Evolutionary conservation across 2,888 invertebrate genomes (phyloP).

Genomic region (Cancer borealis): DNA sequence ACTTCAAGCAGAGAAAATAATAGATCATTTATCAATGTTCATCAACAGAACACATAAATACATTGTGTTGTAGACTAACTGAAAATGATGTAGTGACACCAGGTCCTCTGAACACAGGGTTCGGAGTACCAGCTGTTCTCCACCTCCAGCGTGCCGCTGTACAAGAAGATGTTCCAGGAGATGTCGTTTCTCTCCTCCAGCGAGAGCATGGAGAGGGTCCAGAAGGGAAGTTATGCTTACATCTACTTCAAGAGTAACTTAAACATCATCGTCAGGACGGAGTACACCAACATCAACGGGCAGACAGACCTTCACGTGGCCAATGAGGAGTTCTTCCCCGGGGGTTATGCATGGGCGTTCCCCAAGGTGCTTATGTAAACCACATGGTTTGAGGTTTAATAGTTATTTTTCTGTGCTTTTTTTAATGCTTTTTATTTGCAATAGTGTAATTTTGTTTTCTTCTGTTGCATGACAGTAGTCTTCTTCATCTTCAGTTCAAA

Average conservation of each 20-base stretch:
- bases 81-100: background rate
- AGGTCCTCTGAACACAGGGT: constrained; percentile 61
- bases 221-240: constrained; percentile 73
- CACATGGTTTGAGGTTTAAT: background rate
- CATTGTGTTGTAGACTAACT: background rate
- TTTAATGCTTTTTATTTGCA: background rate
- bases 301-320: constrained; percentile 71
- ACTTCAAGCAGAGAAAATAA: background rate
- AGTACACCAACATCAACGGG: constrained; percentile 66
- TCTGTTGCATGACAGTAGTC: background rate
- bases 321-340: constrained; percentile 73
- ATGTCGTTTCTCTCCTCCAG: constrained; percentile 71
- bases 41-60: constrained; percentile 20
- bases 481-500: background rate
- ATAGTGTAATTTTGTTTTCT: background rate
- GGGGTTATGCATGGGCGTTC: constrained; percentile 76
- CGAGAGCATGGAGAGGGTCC: constrained; percentile 74
- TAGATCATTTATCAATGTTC: background rate
- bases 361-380: constrained; percentile 69
- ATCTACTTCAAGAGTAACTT: constrained; percentile 75
- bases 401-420: background rate
- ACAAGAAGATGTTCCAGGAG: constrained; percentile 69
- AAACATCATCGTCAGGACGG: constrained; percentile 65
- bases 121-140: constrained; percentile 76
- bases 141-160: constrained; percentile 71